Conservation (phyloP, 2,113 vertebrate species). For the Gymnorhina tibicen region DNA sequence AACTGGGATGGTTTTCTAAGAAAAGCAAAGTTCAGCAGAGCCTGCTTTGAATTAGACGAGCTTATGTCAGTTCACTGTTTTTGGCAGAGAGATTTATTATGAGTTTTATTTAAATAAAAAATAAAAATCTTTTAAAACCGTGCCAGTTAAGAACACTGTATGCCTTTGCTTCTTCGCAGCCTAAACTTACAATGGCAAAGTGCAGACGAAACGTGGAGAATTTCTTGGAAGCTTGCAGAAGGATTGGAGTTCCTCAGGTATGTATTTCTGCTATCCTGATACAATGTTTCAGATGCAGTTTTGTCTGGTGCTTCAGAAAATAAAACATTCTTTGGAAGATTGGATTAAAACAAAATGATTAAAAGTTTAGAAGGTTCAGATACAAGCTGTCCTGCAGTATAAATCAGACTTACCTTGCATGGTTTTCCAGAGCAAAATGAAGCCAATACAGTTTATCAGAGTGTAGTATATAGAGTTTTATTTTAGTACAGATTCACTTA, state of each 20-base stretch:
- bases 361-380: background rate
- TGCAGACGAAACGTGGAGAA: slow-evolving; percentile 97
- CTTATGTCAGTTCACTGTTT: background rate
- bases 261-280: background rate
- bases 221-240: slow-evolving; percentile 95
- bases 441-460: background rate
- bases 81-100: background rate
- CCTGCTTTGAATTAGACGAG: background rate
- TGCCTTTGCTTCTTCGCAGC: slow-evolving; percentile 72
- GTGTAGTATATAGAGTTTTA: background rate
- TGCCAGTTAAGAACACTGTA: background rate
- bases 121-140: background rate
- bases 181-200: slow-evolving; percentile 98
- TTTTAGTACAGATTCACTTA: background rate
- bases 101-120: background rate
- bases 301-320: background rate
- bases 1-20: background rate
- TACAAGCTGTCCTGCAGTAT: background rate
- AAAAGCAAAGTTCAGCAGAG: background rate
- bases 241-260: slow-evolving; percentile 98
- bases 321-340: background rate
- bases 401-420: background rate
- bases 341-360: background rate
- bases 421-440: background rate
- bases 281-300: background rate